Percentiles rank a stretch among this genome's conserved stretches.
These are phyloP conservation scores for Drosophila anomalata DNA, from an alignment of 2,888 invertebrate species.

Conservation along the genomic window DNA sequence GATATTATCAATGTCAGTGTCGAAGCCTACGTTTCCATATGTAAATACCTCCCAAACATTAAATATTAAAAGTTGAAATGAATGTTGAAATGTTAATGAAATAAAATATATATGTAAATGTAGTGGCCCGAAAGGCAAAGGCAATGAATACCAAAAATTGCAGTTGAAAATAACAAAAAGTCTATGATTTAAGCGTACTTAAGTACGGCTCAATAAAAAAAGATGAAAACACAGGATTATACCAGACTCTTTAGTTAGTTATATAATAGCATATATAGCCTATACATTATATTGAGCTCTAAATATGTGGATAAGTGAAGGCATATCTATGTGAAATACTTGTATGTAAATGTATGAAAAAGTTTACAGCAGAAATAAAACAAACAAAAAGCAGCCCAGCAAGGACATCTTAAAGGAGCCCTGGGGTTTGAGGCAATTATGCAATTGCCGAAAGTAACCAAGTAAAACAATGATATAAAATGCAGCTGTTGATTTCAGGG, in stretches of 20 bases:
- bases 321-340: constrained; percentile 73
- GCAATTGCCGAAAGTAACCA: constrained; percentile 49
- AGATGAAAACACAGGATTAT: constrained; percentile 10
- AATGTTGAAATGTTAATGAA: constrained; percentile 65
- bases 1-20: constrained; percentile 10
- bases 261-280: constrained; percentile 32
- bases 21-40: constrained; percentile 36
- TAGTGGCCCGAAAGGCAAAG: constrained; percentile 46
- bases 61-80: constrained; percentile 49
- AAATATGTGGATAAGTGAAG: constrained; percentile 58
- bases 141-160: constrained; percentile 31
- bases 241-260: constrained; percentile 35
- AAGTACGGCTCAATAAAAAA: constrained; percentile 63
- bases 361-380: constrained; percentile 62
- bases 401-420: constrained; percentile 42
- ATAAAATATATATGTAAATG: constrained; percentile 42
- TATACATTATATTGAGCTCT: constrained; percentile 43
- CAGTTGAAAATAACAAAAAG: constrained; percentile 44
- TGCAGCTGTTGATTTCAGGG: constrained; percentile 16
- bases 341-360: constrained; percentile 71
- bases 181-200: constrained; percentile 35
- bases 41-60: constrained; percentile 57
- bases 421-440: constrained; percentile 48
- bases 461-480: constrained; percentile 35
- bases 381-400: constrained; percentile 34